These are phyloP conservation scores for Anguilla japonica DNA, from an alignment of 2,113 vertebrate genomes.

Conservation along the genomic window DNA sequence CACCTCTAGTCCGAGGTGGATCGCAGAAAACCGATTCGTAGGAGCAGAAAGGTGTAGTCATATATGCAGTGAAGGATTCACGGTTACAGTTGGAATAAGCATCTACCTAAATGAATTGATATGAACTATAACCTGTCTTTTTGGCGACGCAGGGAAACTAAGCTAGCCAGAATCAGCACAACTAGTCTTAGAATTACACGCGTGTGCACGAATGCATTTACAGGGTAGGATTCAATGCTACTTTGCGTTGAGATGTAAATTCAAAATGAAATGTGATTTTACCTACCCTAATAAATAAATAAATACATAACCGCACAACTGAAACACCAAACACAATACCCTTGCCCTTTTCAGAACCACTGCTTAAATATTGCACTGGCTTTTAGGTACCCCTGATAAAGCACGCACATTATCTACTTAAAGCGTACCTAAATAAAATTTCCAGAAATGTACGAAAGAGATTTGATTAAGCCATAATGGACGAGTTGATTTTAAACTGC, in stretches of 20 bases:
- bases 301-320: not conserved
- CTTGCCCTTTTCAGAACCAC: not conserved
- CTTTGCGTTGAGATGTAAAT: conserved; percentile 7
- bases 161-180: conserved; percentile 17
- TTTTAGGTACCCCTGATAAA: conserved; percentile 28
- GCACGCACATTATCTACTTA: conserved; percentile 35
- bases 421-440: conserved; percentile 4
- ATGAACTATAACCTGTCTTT: conserved; percentile 11
- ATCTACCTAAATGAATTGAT: not conserved
- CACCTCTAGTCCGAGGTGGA: conserved; percentile 38
- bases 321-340: conserved; percentile 14
- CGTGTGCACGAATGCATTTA: conserved; percentile 36
- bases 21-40: conserved; percentile 40
- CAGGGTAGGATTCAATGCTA: conserved; percentile 36
- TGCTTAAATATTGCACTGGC: conserved; percentile 14
- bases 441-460: not conserved
- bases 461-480: not conserved
- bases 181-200: conserved; percentile 21
- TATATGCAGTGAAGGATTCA: conserved; percentile 1
- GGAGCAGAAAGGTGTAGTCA: conserved; percentile 39
- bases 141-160: conserved; percentile 8
- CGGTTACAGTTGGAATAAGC: conserved; percentile 6
- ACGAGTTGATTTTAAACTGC: conserved; percentile 10
- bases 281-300: not conserved
- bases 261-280: not conserved